Base-by-base conservation (phyloP, 2,888 invertebrate genomes). In the Brachylomia viminalis region DNA sequence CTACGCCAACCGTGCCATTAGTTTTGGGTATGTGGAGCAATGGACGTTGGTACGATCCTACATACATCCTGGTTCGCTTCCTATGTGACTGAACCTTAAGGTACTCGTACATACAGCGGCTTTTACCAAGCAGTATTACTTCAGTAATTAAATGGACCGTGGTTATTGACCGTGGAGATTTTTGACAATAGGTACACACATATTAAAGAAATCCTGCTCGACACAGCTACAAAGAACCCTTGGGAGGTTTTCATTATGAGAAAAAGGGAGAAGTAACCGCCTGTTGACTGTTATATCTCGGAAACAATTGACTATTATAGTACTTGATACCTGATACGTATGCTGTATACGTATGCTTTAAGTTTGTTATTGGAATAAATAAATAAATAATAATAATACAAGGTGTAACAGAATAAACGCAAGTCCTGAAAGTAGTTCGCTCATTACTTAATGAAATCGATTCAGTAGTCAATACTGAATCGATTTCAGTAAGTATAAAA, bases 81-180 rank as follows among this genome's bases (percentile, higher is more conserved):
- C 45, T 17, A 38, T 59, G 47, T 47, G 30, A 15, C 69, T 2
- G 0, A 15, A 7, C 15, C 59, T 49, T 72, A n/a, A 49, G 27
- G 8, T 68, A n/a, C n/a, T n/a, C n/a, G n/a, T n/a, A 68, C 47
- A 61, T 45, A 68, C 49, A 38, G 23, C 66, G 47, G 67, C 65
- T 73, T 76, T 72, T 73, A 70, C 42, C 27, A 66, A 56, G 69
- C 66, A 52, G 52, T 62, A 72, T 76, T 81, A 77, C 68, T 54
- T 30, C 45, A 66, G 72, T 81, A 81, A 81, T 81, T 81, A 72
- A 61, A 77, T 70, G 66, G 38, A 54, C 56, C 61, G 49, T 49
- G 20, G 71, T 56, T 81, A 77, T 81, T 72, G 62, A 74, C 75
- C 33, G 10, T 38, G 1, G n/a, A 69, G 69, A 42, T 56, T 81